Conservation (phyloP, 2,113 vertebrate genomes). For the Hemiscyllium ocellatum region DNA sequence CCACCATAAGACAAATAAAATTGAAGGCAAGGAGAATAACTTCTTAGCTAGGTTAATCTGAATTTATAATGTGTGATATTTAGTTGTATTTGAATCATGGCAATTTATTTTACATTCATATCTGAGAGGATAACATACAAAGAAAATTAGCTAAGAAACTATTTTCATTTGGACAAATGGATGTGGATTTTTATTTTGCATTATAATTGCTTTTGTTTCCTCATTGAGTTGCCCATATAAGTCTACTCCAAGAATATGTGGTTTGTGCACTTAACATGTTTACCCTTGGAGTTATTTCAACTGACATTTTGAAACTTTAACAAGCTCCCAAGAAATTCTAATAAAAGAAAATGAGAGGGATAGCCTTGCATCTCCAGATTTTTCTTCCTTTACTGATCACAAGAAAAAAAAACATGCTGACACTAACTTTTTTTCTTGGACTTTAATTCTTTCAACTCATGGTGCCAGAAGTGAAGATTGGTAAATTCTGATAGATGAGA, state of each 20-base stretch:
- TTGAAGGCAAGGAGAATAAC: background rate
- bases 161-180: background rate
- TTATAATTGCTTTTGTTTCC: background rate
- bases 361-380: too few species aligned
- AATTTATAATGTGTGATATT: background rate
- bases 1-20: background rate
- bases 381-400: too few species aligned
- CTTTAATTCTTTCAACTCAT: conserved; percentile 12
- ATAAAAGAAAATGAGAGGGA: too few species aligned
- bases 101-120: background rate
- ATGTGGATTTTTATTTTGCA: background rate
- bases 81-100: background rate
- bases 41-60: background rate
- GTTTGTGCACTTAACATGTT: background rate
- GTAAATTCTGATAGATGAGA: background rate
- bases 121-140: background rate
- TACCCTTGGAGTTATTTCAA: background rate
- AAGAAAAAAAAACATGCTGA: too few species aligned
- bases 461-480: background rate
- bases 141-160: background rate
- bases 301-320: too few species aligned
- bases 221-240: background rate
- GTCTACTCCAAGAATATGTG: background rate
- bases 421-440: background rate
- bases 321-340: too few species aligned